phyloP scores from a whole-genome alignment of 1,140 invertebrate genomes.

The Oscheius sp. region DNA sequence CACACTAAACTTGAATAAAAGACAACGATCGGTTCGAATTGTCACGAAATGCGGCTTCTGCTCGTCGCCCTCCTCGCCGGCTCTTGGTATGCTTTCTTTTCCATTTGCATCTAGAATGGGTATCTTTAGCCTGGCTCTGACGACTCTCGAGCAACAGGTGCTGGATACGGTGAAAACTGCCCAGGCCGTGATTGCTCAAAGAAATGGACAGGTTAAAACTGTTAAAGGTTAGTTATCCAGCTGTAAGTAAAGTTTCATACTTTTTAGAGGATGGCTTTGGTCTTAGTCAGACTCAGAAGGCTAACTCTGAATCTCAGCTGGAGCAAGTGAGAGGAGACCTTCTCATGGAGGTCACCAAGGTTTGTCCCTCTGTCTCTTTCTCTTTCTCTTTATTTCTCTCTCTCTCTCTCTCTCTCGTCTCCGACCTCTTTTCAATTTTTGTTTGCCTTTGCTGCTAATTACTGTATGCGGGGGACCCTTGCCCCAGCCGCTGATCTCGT shows the following conservation, averaged over 20 bases:
- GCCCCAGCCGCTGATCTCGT: background rate
- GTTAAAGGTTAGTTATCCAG: background rate
- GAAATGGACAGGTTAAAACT: background rate
- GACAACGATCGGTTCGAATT: too few species aligned
- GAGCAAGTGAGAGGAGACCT: background rate
- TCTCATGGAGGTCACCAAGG: background rate
- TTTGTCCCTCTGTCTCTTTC: too few species aligned
- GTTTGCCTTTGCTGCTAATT: background rate
- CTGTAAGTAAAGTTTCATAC: background rate
- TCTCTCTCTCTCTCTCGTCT: too few species aligned
- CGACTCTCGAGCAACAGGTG: background rate
- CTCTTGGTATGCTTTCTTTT: background rate
- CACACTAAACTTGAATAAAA: too few species aligned
- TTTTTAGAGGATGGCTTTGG: background rate
- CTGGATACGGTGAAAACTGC: background rate
- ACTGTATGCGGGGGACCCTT: too few species aligned
- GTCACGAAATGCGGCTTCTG: constrained; percentile 1
- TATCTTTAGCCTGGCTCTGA: background rate
- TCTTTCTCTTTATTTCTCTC: too few species aligned
- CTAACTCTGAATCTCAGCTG: background rate
- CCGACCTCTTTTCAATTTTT: background rate
- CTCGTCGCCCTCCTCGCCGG: constrained; percentile 2
- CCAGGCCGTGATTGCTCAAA: background rate
- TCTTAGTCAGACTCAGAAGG: constrained; percentile 3
- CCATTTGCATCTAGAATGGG: background rate